Evolutionary conservation across 2,797 vertebrate genomes (phyloP), one percentile per base, ranked within the genome.

Genomic region (Sebastes minor): DNA sequence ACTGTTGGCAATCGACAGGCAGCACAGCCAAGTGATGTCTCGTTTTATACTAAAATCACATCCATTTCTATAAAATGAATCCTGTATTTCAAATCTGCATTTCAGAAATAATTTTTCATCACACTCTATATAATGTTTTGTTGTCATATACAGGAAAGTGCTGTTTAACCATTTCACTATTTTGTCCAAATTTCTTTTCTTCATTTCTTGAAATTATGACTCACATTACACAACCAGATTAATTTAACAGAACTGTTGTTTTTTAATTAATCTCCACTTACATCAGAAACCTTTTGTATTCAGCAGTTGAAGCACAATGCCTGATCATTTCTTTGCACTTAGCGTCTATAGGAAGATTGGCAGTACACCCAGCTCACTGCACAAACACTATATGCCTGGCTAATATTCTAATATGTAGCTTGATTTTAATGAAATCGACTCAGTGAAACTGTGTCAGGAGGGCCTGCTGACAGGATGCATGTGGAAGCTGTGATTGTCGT

Each of bases 201-300:
- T 33, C 0, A 22, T 81, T 25, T 62, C 7, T 62, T 62, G 8
- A 67, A 55, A 62, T 69, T 22, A 14, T 30, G 27, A 30, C 59
- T 76, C 38, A 3, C 38, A 42, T 42, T 42, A 42, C 38, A 42
- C 38, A 32, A 49, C 13, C 18, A 11, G 38, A 42, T 42, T 10
- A 20, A 65, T 52, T 70, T 7, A 81, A 35, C 61, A 7, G 8
- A 64, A 13, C 7, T 0, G 8, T 46, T 64, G 35, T 85, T 85
- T 46, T 85, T 35, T 64, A 73, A 59, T 38, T 1, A 3, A 69
- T 68, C 33, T 60, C 28, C 38, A 42, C 75, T 90, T 91, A 32
- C 87, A 89, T 92, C 88, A 87, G 83, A 91, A 88, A 90, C 84
- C 77, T 85, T 63, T 63, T 64, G 27, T 46, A 2, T 55, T 60